Base-by-base conservation (phyloP, 2,113 vertebrate species). In the Triplophysa tibetana region DNA sequence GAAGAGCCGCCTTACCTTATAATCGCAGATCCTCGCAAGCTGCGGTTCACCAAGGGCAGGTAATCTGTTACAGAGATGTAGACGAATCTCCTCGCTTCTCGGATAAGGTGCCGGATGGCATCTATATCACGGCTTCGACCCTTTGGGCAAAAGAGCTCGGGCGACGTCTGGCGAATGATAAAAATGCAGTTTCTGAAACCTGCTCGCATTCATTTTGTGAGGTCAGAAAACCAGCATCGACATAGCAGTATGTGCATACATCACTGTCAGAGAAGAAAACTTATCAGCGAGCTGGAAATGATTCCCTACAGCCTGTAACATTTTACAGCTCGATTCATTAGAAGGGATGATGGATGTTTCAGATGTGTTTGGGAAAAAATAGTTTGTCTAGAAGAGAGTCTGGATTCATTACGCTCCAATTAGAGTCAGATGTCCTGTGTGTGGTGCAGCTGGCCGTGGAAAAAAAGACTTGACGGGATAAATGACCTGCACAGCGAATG, bases 1-100 rank as follows among this genome's bases (percentile, higher is more conserved):
- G n/a, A n/a, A 56, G 10, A 58, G 4, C 19, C 45, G 33, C 41
- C 16, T 64, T 38, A 77, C 75, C 75, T 65, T 77, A 54, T 23
- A 26, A 38, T 6, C 9, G 12, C 33, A n/a, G 70, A 66, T 67
- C 17, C 75, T 77, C 17, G 13, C 17, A 19, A 84, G 0, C 86
- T 93, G 14, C 89, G 94, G 88, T 90, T 92, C 23, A 96, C 80
- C 16, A 97, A 93, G 0, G 97, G 97, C 88, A 99, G 83, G 85
- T 97, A 99, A 86, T 99, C 96, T 7, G 89, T 96, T 85, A 97
- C 94, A 14, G 97, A 96, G n/a, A 99, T 96, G 65, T 95, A 96
- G 24, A 99, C 93, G 52, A 96, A 98, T 73, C 91, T 93, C 4
- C 88, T 91, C 0, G 97, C 96, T 0, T 96, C 94, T 4, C 95